These are phyloP conservation scores for Drymodes brunneopygia DNA, from an alignment of 2,113 vertebrate species.

Conservation along the genomic window DNA sequence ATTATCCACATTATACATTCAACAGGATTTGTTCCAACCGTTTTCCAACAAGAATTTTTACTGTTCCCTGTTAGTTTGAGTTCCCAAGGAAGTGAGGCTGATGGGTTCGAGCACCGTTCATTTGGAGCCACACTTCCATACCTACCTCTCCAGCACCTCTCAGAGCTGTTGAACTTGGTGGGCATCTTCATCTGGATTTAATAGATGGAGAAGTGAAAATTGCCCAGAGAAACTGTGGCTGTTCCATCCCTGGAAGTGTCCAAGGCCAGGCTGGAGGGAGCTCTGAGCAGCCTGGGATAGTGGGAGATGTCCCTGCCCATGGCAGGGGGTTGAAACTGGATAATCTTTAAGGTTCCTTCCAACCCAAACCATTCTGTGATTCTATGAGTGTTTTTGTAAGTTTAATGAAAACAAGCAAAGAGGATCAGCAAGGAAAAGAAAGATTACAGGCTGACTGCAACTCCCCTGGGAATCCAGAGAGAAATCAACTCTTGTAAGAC, in stretches of 20 bases:
- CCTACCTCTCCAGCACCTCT: not conserved
- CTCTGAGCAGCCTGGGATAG: not conserved
- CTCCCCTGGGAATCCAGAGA: not conserved
- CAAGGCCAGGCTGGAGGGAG: not conserved
- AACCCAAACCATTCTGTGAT: not conserved
- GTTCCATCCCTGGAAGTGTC: not conserved
- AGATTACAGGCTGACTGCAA: not conserved
- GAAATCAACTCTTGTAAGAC: not conserved
- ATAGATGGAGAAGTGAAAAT: not conserved
- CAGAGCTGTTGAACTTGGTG: not conserved
- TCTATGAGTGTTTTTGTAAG: not conserved
- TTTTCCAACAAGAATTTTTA: not conserved
- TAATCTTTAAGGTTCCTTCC: not conserved
- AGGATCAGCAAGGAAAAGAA: not conserved
- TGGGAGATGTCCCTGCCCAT: not conserved
- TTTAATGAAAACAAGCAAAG: not conserved
- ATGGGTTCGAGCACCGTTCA: fast-evolving
- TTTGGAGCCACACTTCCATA: not conserved
- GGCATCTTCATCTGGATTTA: not conserved
- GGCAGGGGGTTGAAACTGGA: not conserved
- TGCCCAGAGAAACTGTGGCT: not conserved
- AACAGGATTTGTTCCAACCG: not conserved
- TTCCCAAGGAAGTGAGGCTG: not conserved
- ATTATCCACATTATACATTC: not conserved
- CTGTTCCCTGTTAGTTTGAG: not conserved